Base-by-base conservation (phyloP, 1,140 invertebrate species). In the Papilio machaon region DNA sequence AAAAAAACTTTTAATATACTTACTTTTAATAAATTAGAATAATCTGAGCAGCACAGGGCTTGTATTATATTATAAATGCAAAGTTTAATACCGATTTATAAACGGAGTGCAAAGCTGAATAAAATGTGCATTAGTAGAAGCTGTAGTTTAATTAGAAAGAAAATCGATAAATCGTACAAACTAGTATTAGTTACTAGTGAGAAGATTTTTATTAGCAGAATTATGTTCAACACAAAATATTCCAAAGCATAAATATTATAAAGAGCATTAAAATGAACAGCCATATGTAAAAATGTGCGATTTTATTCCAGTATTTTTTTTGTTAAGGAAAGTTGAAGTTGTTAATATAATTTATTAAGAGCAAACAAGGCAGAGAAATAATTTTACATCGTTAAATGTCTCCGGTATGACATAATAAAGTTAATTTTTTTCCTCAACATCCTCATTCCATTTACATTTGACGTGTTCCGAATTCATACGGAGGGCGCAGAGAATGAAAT, bases 381-480 rank as follows among this genome's bases (percentile, higher is more conserved):
- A 35, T 67, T 67, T 67, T 35, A 67, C 64, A 35, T 67, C 64
- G 30, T 67, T 67, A 67, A 67, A 67, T 35, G 64, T 67, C 64
- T 35, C 23, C 64, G 13, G 23, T 35, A 35, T 10, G 30, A 35
- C 23, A 67, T 67, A 67, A 67, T 38, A 67, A 15, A 67, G 10
- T 30, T 67, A 67, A 35, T n/a, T 67, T 67, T 67, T 67, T 67
- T 67, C 64, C 64, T 67, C 13, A 35, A 67, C 64, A 35, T 67
- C 7, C 13, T 67, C 64, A 30, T 67, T 67, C 13, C 13, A 30
- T 67, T 64, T 64, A 64, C 23, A 64, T 64, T 64, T 64, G 60
- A 64, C 60, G 60, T 64, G 60, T 70, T 70, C 64, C 30, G 30
- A 64, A 64, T 64, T 64, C 64, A 70, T 70, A 70, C 64, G 30